Evolutionary conservation across 92 coral and sea anemone species (phyloP), one percentile per base, ranked within the genome.

Genomic region (Porites divaricata): DNA sequence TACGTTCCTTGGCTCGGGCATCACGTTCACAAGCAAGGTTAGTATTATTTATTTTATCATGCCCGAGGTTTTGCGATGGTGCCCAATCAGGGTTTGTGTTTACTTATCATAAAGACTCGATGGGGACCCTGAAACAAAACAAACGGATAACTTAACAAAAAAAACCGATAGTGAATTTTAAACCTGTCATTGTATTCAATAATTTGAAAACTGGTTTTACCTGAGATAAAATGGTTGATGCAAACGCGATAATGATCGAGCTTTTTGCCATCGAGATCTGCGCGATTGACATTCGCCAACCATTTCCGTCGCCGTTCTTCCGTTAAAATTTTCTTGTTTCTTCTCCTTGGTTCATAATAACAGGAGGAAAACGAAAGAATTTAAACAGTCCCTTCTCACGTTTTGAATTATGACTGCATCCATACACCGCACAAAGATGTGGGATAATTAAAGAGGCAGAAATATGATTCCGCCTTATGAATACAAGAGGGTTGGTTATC

Each of bases 31-130:
- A 56, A 56, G 79, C 74, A 74, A 74, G 8, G 25, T 74, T 74
- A 12, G 79, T 22, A 24, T 74, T 49, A 58, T 86, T 86, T 72
- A 90, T 75, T 24, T 90, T 78, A 26, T 73, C 67, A 67, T 89
- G 86, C 35, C 92, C 92, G 74, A 89, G 25, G 26, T 78, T 77
- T 24, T 41, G 77, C 9, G 89, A 84, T 50, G 86, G 92, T 19
- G 92, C 89, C 86, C 89, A 89, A 82, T 89, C 92, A 68, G 78
- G 86, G 74, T 89, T 69, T 21, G 64, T 76, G 67, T 68, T n/a
- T n/a, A n/a, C n/a, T n/a, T 64, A 70, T 83, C 67, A 77, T 71
- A 65, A 20, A 88, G 89, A 41, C 65, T 13, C n/a, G 91, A 67
- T 22, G 91, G 91, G 49, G 73, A 22, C 63, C 91, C 91, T 83